Conservation (phyloP, 2,888 invertebrate genomes). For the Malthinus seriepunctatus region DNA sequence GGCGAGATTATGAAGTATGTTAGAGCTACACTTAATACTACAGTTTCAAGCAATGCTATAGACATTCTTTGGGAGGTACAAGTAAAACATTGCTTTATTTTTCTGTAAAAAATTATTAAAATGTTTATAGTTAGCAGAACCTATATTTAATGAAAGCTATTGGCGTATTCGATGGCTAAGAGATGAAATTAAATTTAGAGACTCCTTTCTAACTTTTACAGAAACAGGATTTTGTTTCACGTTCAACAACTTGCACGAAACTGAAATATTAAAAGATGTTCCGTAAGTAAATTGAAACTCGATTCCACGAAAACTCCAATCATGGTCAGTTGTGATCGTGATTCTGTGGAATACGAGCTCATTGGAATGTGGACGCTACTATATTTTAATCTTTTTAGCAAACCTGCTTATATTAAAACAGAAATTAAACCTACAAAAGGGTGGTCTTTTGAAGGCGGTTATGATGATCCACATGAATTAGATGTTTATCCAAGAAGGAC, state of each 20-base stretch:
- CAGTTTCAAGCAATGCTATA: too few species aligned
- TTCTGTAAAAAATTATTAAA: neutral
- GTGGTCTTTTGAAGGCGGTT: constrained; percentile 69
- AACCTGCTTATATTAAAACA: neutral
- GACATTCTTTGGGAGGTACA: too few species aligned
- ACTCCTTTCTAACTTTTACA: neutral
- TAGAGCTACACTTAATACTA: too few species aligned
- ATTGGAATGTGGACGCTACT: neutral
- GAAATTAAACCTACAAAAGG: neutral
- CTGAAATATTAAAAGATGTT: neutral
- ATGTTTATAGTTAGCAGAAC: neutral
- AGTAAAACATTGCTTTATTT: too few species aligned
- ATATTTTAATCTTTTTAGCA: neutral
- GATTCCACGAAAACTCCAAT: neutral
- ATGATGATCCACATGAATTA: constrained; percentile 55
- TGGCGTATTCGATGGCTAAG: neutral
- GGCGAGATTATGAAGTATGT: too few species aligned
- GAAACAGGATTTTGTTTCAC: neutral
- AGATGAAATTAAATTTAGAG: constrained; percentile 7
- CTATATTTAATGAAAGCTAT: neutral
- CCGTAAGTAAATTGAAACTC: neutral
- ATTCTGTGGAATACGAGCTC: too few species aligned
- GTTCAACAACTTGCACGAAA: neutral
- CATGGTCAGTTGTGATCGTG: too few species aligned
- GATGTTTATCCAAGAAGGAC: constrained; percentile 70